Base-by-base conservation (phyloP, 2,888 invertebrate species). In the Candidula unifasciata region DNA sequence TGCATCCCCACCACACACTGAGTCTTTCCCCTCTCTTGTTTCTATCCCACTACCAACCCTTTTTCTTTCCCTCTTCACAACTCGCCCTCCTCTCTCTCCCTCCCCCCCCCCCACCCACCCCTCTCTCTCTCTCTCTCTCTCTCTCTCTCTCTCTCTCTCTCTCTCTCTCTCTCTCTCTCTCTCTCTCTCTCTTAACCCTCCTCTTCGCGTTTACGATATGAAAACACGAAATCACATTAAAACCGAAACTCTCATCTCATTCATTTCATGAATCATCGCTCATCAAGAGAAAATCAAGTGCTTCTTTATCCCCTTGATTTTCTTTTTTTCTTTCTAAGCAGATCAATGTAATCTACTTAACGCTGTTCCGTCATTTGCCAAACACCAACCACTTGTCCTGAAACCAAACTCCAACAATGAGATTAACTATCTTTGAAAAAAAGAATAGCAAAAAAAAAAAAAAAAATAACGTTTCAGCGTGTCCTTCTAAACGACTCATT, bases 321-420 rank as follows among this genome's bases (percentile, higher is more conserved):
- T 77, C 35, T 57, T 35, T 44, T 6, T 44, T 77, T 60, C 30
- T 35, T 18, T 60, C 18, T 73, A 37, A 73, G 73, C 73, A 44
- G 73, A 73, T 73, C 73, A 73, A 44, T 73, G 27, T 73, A 73
- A 73, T 73, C 73, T 73, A 52, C 73, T 73, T 73, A 44, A 73
- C 73, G 24, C 73, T 44, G 52, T 44, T 73, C n/a, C 44, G n/a
- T 73, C 73, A 44, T 73, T 73, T 73, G 44, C 44, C 44, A 73
- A 73, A 73, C 73, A 73, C 44, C 27, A 37, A n/a, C 24, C 73
- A 44, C 73, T 44, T 73, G 73, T 27, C 52, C n/a, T n/a, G 0
- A 73, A 73, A 73, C 73, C 27, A 44, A 52, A 73, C 73, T 13
- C 37, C 2, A 52, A 44, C 73, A 27, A 27, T 44, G n/a, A 73